These are phyloP conservation scores for Hippopotamus amphibius DNA, from an alignment of 2,113 vertebrate species.

Conservation along the genomic window DNA sequence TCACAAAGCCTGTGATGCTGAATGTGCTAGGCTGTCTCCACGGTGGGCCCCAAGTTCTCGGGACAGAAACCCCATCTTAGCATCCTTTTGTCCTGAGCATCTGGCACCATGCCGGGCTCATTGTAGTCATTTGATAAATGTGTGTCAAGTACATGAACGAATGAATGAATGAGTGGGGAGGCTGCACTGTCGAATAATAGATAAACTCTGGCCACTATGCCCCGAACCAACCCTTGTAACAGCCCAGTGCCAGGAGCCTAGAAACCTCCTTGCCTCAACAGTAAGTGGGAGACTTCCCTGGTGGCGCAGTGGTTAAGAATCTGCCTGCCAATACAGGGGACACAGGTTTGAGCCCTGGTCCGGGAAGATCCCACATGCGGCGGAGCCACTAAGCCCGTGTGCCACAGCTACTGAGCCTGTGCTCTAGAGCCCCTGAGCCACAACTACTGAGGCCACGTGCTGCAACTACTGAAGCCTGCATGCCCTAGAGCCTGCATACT, in stretches of 20 bases:
- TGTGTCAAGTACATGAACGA: neutral
- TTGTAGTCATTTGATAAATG: neutral
- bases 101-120: neutral
- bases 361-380: no score
- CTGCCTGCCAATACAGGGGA: no score
- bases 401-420: no score
- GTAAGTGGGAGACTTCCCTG: neutral
- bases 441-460: no score
- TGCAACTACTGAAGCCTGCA: no score
- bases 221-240: neutral
- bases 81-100: neutral
- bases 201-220: neutral
- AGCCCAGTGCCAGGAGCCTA: neutral
- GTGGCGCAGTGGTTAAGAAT: no score
- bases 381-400: no score
- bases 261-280: neutral
- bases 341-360: no score
- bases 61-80: neutral
- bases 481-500: no score
- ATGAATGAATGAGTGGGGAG: neutral
- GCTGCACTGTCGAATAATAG: neutral
- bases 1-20: neutral
- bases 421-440: no score
- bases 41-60: neutral
- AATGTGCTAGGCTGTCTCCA: neutral